A percentile compares a stretch with the other conserved stretches of the same genome.
Conservation (phyloP, 2,113 vertebrate species). For the Saguinus midas region DNA sequence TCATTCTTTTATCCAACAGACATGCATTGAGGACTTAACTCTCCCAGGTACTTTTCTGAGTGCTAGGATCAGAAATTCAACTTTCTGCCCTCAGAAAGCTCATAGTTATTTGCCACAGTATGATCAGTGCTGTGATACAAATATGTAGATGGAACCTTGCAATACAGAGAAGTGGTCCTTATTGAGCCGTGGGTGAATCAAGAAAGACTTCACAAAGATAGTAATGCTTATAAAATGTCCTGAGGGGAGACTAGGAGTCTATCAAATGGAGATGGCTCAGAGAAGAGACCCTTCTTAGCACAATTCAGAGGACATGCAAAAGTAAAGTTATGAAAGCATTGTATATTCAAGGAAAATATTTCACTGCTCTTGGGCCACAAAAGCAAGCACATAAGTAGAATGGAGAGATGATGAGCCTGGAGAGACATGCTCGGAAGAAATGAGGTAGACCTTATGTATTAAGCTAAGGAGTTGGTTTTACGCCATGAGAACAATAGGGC, state of each 20-base stretch:
- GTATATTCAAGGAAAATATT: background rate
- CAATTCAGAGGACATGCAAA: background rate
- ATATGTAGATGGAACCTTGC: background rate
- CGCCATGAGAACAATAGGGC: background rate
- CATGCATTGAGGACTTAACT: background rate
- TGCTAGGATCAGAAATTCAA: background rate
- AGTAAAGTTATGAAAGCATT: background rate
- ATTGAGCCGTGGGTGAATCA: background rate
- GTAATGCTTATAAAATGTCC: background rate
- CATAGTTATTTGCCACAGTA: background rate
- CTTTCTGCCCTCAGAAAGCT: background rate
- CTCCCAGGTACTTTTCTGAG: background rate
- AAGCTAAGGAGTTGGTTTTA: background rate
- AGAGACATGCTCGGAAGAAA: background rate
- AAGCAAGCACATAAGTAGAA: background rate
- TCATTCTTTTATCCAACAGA: background rate
- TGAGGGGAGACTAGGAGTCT: background rate
- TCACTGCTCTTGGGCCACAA: background rate
- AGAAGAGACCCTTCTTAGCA: background rate
- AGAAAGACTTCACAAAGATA: background rate
- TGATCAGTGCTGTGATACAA: background rate
- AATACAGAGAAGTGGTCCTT: background rate
- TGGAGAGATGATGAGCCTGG: background rate
- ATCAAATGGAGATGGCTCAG: background rate
- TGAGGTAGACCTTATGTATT: background rate